These are phyloP conservation scores for Larimichthys crocea DNA, from an alignment of 2,113 vertebrate genomes.

Conservation along the genomic window DNA sequence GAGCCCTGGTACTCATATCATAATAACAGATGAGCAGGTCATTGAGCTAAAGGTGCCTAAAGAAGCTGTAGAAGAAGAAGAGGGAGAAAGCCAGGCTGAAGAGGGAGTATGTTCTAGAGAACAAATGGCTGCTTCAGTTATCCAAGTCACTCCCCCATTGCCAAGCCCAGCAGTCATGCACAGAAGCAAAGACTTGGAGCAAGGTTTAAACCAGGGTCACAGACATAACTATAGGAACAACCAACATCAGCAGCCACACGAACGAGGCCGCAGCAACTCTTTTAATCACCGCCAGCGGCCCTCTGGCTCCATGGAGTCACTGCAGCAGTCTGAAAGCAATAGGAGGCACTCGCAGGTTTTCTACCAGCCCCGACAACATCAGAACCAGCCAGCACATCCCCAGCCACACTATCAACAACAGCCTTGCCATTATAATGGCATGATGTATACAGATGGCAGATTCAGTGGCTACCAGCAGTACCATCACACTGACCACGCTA, in stretches of 20 bases:
- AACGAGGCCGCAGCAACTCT: conserved; percentile 94
- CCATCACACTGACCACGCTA: conserved; percentile 79
- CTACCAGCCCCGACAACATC: conserved; percentile 86
- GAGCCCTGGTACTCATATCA: conserved; percentile 97
- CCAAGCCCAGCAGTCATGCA: conserved; percentile 79
- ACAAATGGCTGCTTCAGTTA: conserved; percentile 64
- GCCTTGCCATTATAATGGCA: conserved; percentile 79
- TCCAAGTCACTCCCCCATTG: conserved; percentile 81
- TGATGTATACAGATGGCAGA: conserved; percentile 67
- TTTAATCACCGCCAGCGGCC: conserved; percentile 88
- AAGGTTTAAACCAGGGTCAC: conserved; percentile 82
- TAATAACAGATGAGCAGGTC: conserved; percentile 95
- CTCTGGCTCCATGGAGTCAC: conserved; percentile 83
- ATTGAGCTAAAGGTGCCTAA: conserved; percentile 96
- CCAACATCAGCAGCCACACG: conserved; percentile 77
- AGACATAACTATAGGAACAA: conserved; percentile 74
- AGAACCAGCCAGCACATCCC: conserved; percentile 78
- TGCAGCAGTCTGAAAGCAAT: conserved; percentile 78
- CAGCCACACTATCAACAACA: conserved; percentile 69
- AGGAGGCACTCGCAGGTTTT: conserved; percentile 79
- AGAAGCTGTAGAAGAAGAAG: conserved; percentile 87
- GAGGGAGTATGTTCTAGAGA: conserved; percentile 50
- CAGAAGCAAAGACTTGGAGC: conserved; percentile 83
- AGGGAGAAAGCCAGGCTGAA: conserved; percentile 74
- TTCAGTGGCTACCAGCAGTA: conserved; percentile 76